Base-by-base conservation (phyloP, 2,113 vertebrate genomes). In the Syrmaticus mikado region DNA sequence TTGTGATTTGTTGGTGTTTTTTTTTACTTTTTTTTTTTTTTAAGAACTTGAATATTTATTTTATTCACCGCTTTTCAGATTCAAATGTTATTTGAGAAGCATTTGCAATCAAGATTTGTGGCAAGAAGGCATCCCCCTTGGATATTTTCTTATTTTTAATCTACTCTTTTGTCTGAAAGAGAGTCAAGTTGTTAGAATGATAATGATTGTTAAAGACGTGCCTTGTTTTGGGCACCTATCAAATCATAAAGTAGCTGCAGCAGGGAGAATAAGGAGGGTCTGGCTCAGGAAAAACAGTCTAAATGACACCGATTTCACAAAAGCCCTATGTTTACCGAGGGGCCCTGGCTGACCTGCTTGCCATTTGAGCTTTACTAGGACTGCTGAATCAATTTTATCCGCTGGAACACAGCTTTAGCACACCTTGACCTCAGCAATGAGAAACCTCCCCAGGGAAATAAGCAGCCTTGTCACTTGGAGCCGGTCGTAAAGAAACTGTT, bases 111-210 rank as follows among this genome's bases (percentile, higher is more conserved):
- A 13, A n/a, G 18, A 82, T 87, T 85, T 57, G 61, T 52, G 87
- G 38, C 41, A 58, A 32, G 2, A 84, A 90, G 40, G 36, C 41
- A 55, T 70, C 45, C 41, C 18, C 43, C 53, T 82, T 58, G 40
- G 32, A 5, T 52, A 75, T 32, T 82, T 68, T 82, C 8, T 34
- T 57, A 87, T 28, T 68, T 85, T 21, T 53, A 24, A 27, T 27
- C n/a, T 79, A 73, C 19, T 58, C 76, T 97, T 93, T 79, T 48
- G 61, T 94, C 93, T 95, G 93, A 94, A 96, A 95, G 96, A 96
- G 41, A 84, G 81, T 94, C 94, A 77, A 93, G 92, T 48, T 82
- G 52, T 85, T 75, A 92, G 85, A 81, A 83, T 82, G 50, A 32
- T 34, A 66, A 90, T 52, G 10, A 72, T 79, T 57, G 73, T 88